Conservation (phyloP, 2,797 vertebrate genomes). For the Salmo trutta region DNA sequence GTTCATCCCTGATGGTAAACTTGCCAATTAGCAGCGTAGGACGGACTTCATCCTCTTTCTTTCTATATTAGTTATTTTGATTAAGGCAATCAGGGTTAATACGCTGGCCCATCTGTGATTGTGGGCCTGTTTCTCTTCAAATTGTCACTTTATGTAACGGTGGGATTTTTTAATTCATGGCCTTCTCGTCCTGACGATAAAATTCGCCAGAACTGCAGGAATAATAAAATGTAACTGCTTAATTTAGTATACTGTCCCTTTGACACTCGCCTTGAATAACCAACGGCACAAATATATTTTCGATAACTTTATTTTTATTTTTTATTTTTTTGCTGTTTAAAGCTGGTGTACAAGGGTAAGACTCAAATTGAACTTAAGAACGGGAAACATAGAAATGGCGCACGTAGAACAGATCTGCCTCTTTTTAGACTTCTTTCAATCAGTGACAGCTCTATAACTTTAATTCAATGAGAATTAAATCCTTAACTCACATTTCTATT, state of each 20-base stretch:
- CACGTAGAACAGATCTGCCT: no score
- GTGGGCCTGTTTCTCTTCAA: constrained; percentile 50
- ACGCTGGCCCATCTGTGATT: constrained; percentile 68
- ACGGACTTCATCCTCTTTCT: background rate
- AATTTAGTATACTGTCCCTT: constrained; percentile 10
- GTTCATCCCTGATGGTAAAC: constrained; percentile 72
- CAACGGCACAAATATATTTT: no score
- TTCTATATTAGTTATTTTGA: constrained; percentile 69
- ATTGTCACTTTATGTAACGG: constrained; percentile 34
- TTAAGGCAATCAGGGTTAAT: constrained; percentile 78
- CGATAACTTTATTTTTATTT: no score
- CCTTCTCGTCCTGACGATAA: constrained; percentile 67
- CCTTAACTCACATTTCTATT: no score
- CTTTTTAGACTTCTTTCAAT: no score
- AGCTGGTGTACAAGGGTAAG: no score
- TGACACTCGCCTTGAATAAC: background rate
- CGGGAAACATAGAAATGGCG: no score
- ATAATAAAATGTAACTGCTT: constrained; percentile 1
- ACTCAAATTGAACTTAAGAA: no score
- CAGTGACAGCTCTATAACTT: no score
- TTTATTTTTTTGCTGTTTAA: no score
- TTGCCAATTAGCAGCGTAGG: constrained; percentile 75
- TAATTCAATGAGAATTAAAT: no score
- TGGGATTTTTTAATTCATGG: constrained; percentile 52
- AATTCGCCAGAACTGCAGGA: constrained; percentile 68